A percentile compares a stretch with the other conserved stretches of the same genome.
phyloP scores from a whole-genome alignment of 1,140 invertebrate species.

The Mactra quadrangularis region DNA sequence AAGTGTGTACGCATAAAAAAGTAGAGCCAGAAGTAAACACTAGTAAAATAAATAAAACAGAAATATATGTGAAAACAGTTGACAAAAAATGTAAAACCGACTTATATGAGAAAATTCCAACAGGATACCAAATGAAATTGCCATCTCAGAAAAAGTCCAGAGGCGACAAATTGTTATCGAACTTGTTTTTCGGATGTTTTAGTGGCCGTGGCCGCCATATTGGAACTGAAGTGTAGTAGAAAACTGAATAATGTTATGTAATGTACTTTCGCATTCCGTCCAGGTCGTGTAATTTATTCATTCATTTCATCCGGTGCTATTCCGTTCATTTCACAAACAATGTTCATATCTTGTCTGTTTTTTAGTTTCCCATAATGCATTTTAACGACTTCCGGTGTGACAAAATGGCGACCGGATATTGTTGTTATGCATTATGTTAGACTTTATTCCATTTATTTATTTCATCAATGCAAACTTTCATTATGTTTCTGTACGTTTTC shows the following conservation, averaged over 20 bases:
- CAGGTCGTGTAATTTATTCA: not conserved
- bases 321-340: not conserved
- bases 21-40: not conserved
- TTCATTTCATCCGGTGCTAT: not conserved
- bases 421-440: too few species aligned
- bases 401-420: too few species aligned
- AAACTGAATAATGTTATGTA: not conserved
- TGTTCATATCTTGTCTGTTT: not conserved
- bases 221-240: not conserved
- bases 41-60: not conserved
- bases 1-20: constrained; percentile 27
- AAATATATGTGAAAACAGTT: not conserved
- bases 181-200: constrained; percentile 52
- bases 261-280: not conserved
- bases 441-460: too few species aligned
- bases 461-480: too few species aligned
- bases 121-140: not conserved
- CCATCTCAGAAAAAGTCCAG: constrained; percentile 16
- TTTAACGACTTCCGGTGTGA: too few species aligned
- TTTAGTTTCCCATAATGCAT: too few species aligned
- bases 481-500: too few species aligned
- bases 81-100: constrained; percentile 21
- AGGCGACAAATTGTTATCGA: constrained; percentile 4
- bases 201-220: constrained; percentile 16
- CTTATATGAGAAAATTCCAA: constrained; percentile 8